Evolutionary conservation across 1,140 invertebrate species (phyloP).

Genomic region (Stegodyphus dumicola): DNA sequence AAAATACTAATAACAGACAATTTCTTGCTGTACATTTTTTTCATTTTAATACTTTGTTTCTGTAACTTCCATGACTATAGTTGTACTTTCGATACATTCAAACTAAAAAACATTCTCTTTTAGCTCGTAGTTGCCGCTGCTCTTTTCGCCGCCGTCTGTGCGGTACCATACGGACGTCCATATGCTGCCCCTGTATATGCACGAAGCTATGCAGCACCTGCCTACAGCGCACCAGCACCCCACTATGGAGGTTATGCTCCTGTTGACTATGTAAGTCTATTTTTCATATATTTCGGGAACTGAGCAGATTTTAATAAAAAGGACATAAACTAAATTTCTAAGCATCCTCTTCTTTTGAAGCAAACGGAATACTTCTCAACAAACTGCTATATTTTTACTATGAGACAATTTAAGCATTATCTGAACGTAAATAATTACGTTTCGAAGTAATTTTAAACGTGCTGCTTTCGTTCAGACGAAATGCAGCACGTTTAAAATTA

Average conservation of each 20-base stretch:
- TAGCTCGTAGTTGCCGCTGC: constrained; percentile 38
- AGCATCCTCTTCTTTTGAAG: no score
- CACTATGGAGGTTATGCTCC: constrained; percentile 38
- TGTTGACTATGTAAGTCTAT: constrained; percentile 17
- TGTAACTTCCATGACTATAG: neutral
- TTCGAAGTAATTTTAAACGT: no score
- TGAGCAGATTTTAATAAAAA: no score
- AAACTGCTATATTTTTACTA: no score
- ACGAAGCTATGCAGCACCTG: constrained; percentile 15
- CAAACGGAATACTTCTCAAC: no score
- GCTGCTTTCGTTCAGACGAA: no score
- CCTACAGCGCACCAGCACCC: constrained; percentile 21
- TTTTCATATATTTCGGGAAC: neutral
- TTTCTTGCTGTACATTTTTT: neutral
- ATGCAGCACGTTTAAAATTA: no score
- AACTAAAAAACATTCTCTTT: neutral
- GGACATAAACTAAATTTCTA: no score
- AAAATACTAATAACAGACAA: neutral
- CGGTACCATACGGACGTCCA: constrained; percentile 28
- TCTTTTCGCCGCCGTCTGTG: constrained; percentile 31
- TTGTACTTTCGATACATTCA: no score
- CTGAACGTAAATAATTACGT: no score
- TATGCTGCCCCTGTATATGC: constrained; percentile 24
- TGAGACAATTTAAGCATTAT: no score
- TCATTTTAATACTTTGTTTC: neutral